Percentiles rank a stretch among this genome's conserved stretches.
Evolutionary conservation across 2,888 invertebrate species (phyloP).

Genomic region (Chydorus sphaericus): DNA sequence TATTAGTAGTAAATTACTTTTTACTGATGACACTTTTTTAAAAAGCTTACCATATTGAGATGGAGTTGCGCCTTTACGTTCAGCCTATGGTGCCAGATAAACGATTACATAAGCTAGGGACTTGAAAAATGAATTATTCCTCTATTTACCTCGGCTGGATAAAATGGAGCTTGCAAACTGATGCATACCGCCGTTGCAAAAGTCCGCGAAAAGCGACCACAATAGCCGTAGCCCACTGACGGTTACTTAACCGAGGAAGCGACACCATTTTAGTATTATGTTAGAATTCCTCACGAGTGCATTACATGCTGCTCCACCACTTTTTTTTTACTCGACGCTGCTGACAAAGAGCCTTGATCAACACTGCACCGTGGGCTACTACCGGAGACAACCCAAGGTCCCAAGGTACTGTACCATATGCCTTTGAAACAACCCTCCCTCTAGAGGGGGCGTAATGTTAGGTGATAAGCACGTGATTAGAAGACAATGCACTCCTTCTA

Average conservation of each 20-base stretch:
- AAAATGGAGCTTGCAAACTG: conserved; percentile 35
- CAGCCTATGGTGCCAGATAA: conserved; percentile 27
- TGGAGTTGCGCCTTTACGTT: conserved; percentile 32
- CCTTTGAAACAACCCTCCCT: too few relatives aligned
- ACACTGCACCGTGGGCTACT: too few relatives aligned
- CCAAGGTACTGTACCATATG: too few relatives aligned
- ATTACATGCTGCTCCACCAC: too few relatives aligned
- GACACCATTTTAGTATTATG: neutral
- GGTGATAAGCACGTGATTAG: too few relatives aligned
- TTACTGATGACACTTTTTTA: neutral
- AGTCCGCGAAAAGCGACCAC: conserved; percentile 29
- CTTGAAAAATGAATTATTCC: neutral
- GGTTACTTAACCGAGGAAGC: conserved; percentile 14
- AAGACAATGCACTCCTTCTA: too few relatives aligned
- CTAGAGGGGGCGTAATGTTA: too few relatives aligned
- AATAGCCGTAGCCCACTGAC: conserved; percentile 27
- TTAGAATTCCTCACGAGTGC: too few relatives aligned
- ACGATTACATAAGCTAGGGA: neutral
- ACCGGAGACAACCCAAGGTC: too few relatives aligned
- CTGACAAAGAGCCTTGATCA: too few relatives aligned
- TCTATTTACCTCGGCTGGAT: conserved; percentile 30
- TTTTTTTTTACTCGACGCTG: too few relatives aligned
- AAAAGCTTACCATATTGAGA: conserved; percentile 29
- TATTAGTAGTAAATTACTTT: neutral
- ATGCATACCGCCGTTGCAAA: conserved; percentile 31